A percentile compares a stretch with the other conserved stretches of the same genome.
These are phyloP conservation scores for Nothocercus julius DNA, from an alignment of 2,113 vertebrate genomes.

Conservation along the genomic window DNA sequence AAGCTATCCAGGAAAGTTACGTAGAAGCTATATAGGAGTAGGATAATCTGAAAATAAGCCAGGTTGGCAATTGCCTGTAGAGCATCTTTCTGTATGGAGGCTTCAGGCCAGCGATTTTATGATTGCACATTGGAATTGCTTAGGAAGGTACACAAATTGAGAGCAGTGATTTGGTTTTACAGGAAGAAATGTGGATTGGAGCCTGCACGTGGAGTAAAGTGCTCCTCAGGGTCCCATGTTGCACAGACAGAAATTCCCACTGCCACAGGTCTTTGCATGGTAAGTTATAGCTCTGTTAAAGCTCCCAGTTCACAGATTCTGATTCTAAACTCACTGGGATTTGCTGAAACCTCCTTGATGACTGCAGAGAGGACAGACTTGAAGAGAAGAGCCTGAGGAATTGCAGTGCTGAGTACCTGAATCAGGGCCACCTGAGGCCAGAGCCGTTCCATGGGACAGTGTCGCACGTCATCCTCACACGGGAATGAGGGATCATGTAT, in stretches of 20 bases:
- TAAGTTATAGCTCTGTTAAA: not conserved
- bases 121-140: not conserved
- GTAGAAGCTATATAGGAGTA: too few species aligned
- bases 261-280: fast-evolving
- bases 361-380: not conserved
- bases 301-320: not conserved
- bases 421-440: not conserved
- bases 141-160: not conserved
- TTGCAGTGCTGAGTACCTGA: not conserved
- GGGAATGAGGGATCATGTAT: not conserved
- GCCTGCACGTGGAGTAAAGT: not conserved
- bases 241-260: not conserved
- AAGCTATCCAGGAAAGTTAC: too few species aligned
- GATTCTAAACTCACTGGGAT: not conserved
- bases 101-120: not conserved
- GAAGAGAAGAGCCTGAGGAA: not conserved
- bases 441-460: not conserved
- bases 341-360: not conserved
- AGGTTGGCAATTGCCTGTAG: not conserved
- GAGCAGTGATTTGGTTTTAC: not conserved
- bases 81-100: too few species aligned
- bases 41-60: not conserved
- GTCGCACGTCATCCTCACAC: not conserved
- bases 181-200: not conserved
- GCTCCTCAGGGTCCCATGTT: not conserved